Percentiles rank a stretch among this genome's conserved stretches.
Conservation (phyloP, 1,140 invertebrate species). For the Tribolium castaneum region DNA sequence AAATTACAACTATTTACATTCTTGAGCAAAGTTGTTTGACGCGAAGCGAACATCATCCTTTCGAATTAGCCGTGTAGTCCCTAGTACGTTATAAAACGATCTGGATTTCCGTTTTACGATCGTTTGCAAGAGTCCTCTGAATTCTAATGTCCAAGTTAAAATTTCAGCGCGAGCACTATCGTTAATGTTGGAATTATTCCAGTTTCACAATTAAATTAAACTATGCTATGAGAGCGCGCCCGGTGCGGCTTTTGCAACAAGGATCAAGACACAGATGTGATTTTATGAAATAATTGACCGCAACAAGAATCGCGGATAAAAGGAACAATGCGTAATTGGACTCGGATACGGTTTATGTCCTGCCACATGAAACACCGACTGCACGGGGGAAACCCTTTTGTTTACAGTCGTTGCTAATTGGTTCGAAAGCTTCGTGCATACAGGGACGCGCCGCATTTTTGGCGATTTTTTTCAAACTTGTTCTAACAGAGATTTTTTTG, state of each 20-base stretch:
- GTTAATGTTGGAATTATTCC: conserved; percentile 49
- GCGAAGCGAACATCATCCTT: conserved; percentile 43
- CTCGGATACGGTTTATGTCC: conserved; percentile 5
- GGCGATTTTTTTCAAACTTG: no score
- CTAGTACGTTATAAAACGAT: conserved; percentile 48
- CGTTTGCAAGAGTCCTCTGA: conserved; percentile 42
- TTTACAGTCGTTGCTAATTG: no score
- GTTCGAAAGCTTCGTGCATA: no score
- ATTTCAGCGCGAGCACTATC: conserved; percentile 45
- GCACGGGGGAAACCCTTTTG: no score
- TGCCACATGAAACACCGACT: background rate
- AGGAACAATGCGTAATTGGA: conserved; percentile 5
- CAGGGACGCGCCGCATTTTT: no score
- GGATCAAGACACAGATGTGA: background rate
- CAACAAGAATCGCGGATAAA: conserved; percentile 25
- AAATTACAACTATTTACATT: conserved; percentile 27
- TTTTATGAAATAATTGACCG: conserved; percentile 28
- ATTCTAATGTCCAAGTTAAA: conserved; percentile 50
- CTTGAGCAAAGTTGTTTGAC: conserved; percentile 21
- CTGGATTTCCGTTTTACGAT: conserved; percentile 48
- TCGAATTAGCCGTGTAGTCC: conserved; percentile 47
- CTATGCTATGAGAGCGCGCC: background rate
- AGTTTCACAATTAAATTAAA: conserved; percentile 42
- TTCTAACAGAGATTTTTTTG: no score
- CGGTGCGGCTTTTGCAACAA: conserved; percentile 14